A percentile compares a stretch with the other conserved stretches of the same genome.
These are phyloP conservation scores for Corythornis madagascariensis DNA, from an alignment of 2,113 vertebrate genomes.

Conservation along the genomic window DNA sequence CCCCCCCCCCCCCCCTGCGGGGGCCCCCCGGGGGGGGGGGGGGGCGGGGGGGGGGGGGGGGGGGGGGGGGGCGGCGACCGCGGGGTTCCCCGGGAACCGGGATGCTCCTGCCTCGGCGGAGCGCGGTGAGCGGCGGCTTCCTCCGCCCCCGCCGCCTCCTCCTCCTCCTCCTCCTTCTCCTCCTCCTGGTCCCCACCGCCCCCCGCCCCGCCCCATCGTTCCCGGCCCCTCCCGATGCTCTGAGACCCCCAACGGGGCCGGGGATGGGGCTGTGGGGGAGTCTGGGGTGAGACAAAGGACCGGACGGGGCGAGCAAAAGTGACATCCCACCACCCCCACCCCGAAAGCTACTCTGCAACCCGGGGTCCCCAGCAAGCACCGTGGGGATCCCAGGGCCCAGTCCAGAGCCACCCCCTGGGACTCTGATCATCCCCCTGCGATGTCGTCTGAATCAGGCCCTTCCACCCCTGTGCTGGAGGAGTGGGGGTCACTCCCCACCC, in stretches of 20 bases:
- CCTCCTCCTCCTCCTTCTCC: no score
- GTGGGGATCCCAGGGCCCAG: not conserved
- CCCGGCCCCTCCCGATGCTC: not conserved
- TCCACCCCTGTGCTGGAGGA: not conserved
- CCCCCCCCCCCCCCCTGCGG: no score
- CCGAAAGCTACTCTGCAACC: not conserved
- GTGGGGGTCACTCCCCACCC: not conserved
- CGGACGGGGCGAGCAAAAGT: not conserved
- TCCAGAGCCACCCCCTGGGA: not conserved
- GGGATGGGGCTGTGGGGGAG: not conserved
- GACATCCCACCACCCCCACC: not conserved
- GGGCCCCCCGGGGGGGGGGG: not conserved
- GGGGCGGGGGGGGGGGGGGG: not conserved
- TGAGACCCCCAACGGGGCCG: not conserved
- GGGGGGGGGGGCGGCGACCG: not conserved
- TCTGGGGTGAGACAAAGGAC: not conserved
- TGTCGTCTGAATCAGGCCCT: not conserved
- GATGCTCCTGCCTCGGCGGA: not conserved
- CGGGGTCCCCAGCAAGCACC: not conserved
- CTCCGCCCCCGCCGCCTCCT: not conserved
- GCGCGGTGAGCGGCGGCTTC: not conserved
- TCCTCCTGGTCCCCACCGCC: not conserved
- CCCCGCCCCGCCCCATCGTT: not conserved
- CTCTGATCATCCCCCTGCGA: not conserved
- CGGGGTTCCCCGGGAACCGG: not conserved